Base-by-base conservation (phyloP, 2,113 vertebrate species). In the Myocastor coypus region DNA sequence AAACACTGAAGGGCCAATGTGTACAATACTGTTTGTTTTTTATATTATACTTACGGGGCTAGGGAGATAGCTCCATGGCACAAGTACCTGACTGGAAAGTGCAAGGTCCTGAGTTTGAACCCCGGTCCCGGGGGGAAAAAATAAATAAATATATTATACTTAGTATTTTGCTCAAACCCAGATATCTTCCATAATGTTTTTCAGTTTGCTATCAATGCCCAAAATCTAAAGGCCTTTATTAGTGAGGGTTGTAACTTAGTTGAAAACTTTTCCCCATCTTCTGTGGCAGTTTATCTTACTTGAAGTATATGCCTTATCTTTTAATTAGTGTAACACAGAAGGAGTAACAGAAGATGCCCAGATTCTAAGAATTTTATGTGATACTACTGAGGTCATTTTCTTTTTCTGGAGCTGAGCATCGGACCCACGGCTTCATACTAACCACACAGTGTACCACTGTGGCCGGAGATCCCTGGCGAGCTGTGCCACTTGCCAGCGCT, bases 321-420 rank as follows among this genome's bases (percentile, higher is more conserved):
- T 81, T 97, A 69, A 94, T 93, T 90, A 95, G 64, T 30, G 78
- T 11, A 82, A 92, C 92, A 86, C 55, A 92, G 20, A 91, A 55
- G 84, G 20, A 89, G 61, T 71, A 59, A 42, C 1, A 20, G 87
- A 66, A 94, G 73, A 50, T 82, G 61, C 59, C 75, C 57, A 96
- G 46, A 66, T 61, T 68, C 20, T 61, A 42, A 69, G 50, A 89
- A 40, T 64, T 86, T 32, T 7, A 59, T 5, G 16, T 34, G 24
- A 28, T 59, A 32, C 7, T 50, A 12, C 26, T 80, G 55, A n/a
- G n/a, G 59, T 81, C 24, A 84, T 86, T 93, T 57, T 32, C 57
- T 87, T 80, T 95, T 57, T 77, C 34, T 83, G 26, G 28, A 55
- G 4, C 66, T 87, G 6, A 0, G 5, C 46, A 30, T 52, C 37